A percentile compares a stretch with the other conserved stretches of the same genome.
Conservation (phyloP, 2,888 invertebrate genomes). For the Stomorhina lunata region DNA sequence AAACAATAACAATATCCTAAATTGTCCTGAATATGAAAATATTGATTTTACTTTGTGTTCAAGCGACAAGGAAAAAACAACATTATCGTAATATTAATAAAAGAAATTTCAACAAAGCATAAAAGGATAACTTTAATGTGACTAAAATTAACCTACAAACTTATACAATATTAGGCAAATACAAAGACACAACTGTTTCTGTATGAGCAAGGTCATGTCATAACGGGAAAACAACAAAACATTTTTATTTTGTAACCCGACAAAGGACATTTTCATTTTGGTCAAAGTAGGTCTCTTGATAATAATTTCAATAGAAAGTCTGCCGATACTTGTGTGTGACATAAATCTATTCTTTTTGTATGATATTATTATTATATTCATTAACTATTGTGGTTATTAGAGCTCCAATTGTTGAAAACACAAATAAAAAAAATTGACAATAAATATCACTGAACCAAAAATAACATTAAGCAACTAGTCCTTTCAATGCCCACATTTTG, state of each 20-base stretch:
- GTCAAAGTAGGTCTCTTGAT: background rate
- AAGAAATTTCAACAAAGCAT: background rate
- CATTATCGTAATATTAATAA: background rate
- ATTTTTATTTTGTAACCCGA: background rate
- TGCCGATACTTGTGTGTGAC: background rate
- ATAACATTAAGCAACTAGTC: background rate
- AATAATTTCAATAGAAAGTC: background rate
- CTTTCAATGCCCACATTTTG: background rate
- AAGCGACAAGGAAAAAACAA: background rate
- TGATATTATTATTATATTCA: background rate
- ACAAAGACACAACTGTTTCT: no score
- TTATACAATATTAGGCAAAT: background rate
- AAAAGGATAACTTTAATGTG: constrained; percentile 17
- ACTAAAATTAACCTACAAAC: background rate
- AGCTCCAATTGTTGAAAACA: no score
- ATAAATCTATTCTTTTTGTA: background rate
- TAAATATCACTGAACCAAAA: background rate
- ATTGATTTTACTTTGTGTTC: constrained; percentile 37
- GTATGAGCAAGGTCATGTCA: background rate
- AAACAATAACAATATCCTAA: background rate
- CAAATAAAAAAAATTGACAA: background rate
- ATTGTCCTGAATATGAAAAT: constrained; percentile 18
- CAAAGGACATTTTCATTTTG: background rate
- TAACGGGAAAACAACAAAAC: background rate
- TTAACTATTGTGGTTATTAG: background rate